phyloP scores from a whole-genome alignment of 1,140 invertebrate species.

The Papilio polytes region DNA sequence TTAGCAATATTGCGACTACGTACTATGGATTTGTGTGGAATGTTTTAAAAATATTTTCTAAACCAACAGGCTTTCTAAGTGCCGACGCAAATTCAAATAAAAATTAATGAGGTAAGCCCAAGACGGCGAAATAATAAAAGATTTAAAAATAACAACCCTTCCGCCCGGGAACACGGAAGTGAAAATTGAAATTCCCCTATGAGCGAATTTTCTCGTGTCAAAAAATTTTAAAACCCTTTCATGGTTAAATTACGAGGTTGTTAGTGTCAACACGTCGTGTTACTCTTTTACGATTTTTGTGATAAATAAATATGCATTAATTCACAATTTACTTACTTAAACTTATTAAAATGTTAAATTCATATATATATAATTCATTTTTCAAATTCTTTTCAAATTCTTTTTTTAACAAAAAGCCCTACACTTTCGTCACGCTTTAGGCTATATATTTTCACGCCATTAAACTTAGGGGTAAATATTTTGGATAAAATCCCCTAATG shows the following conservation, averaged over 20 bases:
- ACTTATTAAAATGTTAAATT: too few species aligned
- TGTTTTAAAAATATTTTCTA: background rate
- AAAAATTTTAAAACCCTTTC: background rate
- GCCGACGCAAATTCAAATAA: background rate
- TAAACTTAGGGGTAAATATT: too few species aligned
- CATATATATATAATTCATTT: too few species aligned
- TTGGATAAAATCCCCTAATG: too few species aligned
- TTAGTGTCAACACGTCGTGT: conserved; percentile 8
- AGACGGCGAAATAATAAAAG: background rate
- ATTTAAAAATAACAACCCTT: conserved; percentile 21
- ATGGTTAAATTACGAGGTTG: conserved; percentile 4
- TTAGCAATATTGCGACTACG: background rate
- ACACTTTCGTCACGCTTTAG: too few species aligned
- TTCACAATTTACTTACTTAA: background rate
- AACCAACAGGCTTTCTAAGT: conserved; percentile 2
- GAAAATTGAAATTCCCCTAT: conserved; percentile 14
- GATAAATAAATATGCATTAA: background rate
- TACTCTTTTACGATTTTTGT: background rate
- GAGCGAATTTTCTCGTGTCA: conserved; percentile 7
- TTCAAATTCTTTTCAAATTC: too few species aligned
- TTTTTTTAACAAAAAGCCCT: too few species aligned
- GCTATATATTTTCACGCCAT: too few species aligned
- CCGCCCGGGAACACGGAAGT: background rate
- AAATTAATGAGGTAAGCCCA: conserved; percentile 15
- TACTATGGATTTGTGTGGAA: background rate